Evolutionary conservation across 1,140 invertebrate genomes (phyloP).

Genomic region (Drosophila baimaii): DNA sequence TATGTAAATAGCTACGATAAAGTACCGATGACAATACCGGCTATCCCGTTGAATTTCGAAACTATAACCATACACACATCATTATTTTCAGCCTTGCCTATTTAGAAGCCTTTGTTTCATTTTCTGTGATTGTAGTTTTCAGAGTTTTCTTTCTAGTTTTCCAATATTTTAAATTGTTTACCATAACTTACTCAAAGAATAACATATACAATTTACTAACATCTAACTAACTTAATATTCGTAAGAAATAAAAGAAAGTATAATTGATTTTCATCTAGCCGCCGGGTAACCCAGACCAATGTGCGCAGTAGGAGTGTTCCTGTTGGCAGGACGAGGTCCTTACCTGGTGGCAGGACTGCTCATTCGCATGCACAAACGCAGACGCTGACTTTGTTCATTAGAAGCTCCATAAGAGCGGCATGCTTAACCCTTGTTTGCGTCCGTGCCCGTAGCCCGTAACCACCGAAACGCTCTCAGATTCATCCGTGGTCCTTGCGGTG

Average conservation of each 20-base stretch:
- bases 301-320: background rate
- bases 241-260: background rate
- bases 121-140: too few relatives aligned
- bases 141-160: background rate
- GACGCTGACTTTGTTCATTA: constrained; percentile 65
- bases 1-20: too few relatives aligned
- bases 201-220: background rate
- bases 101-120: too few relatives aligned
- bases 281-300: background rate
- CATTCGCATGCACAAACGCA: constrained; percentile 45
- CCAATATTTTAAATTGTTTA: background rate
- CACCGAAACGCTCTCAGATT: constrained; percentile 8
- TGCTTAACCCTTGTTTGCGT: constrained; percentile 57
- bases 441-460: background rate
- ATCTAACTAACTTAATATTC: background rate
- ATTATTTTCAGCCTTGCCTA: too few relatives aligned
- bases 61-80: too few relatives aligned
- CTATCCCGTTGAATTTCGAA: too few relatives aligned
- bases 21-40: too few relatives aligned
- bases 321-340: constrained; percentile 10
- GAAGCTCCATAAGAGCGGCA: constrained; percentile 55
- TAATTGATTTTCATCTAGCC: background rate
- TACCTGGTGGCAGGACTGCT: constrained; percentile 33
- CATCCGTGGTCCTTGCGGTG: constrained; percentile 42
- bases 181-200: too few relatives aligned